These are phyloP conservation scores for Saccostrea glomerata DNA, from an alignment of 1,140 invertebrate genomes.

Conservation along the genomic window DNA sequence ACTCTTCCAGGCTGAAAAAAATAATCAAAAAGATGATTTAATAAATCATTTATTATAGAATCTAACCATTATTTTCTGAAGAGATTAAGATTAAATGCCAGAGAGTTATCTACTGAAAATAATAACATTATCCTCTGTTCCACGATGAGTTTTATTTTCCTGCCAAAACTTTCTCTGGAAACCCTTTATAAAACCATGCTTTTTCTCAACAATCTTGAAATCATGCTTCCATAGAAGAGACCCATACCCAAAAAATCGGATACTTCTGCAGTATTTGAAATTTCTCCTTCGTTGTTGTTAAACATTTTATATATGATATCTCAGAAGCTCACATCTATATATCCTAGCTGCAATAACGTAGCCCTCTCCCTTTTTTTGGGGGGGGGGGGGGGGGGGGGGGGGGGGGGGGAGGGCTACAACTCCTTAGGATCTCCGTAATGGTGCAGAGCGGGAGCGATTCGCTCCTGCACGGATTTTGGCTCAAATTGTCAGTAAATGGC, in stretches of 20 bases:
- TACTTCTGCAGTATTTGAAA: background rate
- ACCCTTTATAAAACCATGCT: constrained; percentile 88
- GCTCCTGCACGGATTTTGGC: no score
- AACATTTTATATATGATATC: background rate
- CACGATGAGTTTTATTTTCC: constrained; percentile 93
- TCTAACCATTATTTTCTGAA: constrained; percentile 32
- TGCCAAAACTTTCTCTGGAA: constrained; percentile 93
- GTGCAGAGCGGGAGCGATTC: no score
- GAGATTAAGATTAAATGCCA: background rate
- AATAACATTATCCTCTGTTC: constrained; percentile 84
- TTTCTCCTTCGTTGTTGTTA: background rate
- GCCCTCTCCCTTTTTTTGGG: no score
- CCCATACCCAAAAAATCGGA: background rate
- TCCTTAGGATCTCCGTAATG: no score
- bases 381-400: no score
- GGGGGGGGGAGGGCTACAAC: no score
- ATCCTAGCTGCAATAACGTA: no score
- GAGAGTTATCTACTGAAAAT: no score
- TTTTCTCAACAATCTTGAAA: background rate
- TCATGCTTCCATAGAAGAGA: background rate
- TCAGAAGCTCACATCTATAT: no score
- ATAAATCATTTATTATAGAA: constrained; percentile 77
- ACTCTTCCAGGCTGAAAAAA: background rate
- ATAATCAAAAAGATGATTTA: no score
- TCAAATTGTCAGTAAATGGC: no score